phyloP scores from a whole-genome alignment of 2,888 invertebrate genomes.

The Andrena bucephala region DNA sequence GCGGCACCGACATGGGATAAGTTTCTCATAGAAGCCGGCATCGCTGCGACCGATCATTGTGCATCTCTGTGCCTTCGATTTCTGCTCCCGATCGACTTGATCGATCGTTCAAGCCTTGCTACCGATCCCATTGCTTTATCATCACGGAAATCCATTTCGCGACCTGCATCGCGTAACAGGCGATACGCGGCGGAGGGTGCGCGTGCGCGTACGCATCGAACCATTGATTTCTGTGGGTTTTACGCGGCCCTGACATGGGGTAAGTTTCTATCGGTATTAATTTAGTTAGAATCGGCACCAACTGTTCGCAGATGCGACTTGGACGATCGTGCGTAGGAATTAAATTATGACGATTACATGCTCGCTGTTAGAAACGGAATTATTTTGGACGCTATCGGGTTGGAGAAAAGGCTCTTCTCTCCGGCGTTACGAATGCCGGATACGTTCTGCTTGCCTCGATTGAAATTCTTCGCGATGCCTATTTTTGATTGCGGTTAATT shows the following conservation, averaged over 20 bases:
- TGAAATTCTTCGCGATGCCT: conserved; percentile 48
- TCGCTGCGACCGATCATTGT: background rate
- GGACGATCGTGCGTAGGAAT: background rate
- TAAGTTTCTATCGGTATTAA: conserved; percentile 79
- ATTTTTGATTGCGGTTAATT: conserved; percentile 65
- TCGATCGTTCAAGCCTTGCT: background rate
- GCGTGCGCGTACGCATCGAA: conserved; percentile 82
- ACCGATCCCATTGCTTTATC: background rate
- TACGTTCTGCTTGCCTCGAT: conserved; percentile 53
- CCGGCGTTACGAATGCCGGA: conserved; percentile 37
- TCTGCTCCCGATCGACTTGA: background rate
- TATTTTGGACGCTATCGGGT: background rate
- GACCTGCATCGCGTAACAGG: conserved; percentile 62
- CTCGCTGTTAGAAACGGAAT: conserved; percentile 2
- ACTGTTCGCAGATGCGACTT: background rate
- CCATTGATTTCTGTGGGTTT: conserved; percentile 77
- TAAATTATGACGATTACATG: background rate
- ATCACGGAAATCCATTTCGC: conserved; percentile 23
- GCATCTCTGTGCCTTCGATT: background rate
- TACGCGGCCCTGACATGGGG: conserved; percentile 82
- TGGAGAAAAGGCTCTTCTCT: conserved; percentile 29
- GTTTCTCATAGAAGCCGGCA: conserved; percentile 73
- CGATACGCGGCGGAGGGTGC: conserved; percentile 63
- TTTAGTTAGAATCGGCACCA: conserved; percentile 39
- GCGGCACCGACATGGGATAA: conserved; percentile 82